phyloP scores from a whole-genome alignment of 2,888 invertebrate species.

The Protodeltote pygarga region DNA sequence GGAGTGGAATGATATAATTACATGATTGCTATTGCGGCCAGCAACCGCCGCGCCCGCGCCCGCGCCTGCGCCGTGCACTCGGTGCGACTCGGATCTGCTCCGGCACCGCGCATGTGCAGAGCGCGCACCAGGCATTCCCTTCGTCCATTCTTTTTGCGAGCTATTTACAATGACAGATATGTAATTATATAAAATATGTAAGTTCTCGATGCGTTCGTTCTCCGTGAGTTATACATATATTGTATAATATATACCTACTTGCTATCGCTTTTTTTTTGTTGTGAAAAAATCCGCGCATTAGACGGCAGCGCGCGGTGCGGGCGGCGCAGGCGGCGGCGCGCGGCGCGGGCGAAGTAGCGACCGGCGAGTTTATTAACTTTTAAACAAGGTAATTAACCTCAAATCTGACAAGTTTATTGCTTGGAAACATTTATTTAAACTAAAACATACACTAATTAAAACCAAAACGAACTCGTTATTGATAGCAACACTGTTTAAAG shows the following conservation, averaged over 20 bases:
- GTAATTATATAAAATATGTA: conserved; percentile 48
- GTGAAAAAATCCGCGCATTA: conserved; percentile 3
- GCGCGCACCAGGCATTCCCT: conserved; percentile 34
- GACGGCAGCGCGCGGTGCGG: not conserved
- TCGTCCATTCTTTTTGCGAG: conserved; percentile 42
- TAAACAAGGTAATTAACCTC: conserved; percentile 45
- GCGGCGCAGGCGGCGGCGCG: no score
- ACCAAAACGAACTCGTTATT: conserved; percentile 18
- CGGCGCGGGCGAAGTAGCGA: not conserved
- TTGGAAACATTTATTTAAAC: conserved; percentile 28
- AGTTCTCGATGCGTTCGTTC: conserved; percentile 16
- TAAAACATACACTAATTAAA: conserved; percentile 32
- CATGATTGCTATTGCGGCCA: no score
- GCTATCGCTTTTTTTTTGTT: conserved; percentile 9
- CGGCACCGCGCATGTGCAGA: not conserved
- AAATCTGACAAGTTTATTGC: conserved; percentile 35
- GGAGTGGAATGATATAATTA: conserved; percentile 69
- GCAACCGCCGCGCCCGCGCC: conserved; percentile 20
- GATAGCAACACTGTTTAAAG: not conserved
- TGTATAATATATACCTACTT: not conserved
- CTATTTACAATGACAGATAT: conserved; percentile 48
- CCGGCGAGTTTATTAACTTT: conserved; percentile 25
- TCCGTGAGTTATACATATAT: not conserved
- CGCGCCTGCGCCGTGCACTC: conserved; percentile 23
- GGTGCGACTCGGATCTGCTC: not conserved